phyloP scores from a whole-genome alignment of 2,113 vertebrate species.

The Bubo scandiacus region DNA sequence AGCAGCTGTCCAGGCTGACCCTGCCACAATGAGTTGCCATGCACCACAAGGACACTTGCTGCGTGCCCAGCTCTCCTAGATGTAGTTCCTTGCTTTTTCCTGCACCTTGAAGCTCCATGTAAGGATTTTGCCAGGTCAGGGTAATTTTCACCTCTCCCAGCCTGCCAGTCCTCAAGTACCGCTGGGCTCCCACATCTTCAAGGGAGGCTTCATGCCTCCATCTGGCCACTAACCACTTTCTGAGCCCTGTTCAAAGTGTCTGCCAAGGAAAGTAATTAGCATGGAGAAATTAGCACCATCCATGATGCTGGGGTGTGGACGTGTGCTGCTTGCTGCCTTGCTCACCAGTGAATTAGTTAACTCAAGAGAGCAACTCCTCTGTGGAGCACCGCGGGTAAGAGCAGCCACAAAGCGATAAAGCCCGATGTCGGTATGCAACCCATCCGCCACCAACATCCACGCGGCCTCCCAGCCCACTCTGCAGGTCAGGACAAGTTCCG shows the following conservation, averaged over 20 bases:
- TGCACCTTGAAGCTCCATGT: background rate
- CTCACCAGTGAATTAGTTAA: background rate
- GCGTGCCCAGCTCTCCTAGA: background rate
- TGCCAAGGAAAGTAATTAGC: background rate
- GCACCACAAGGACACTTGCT: background rate
- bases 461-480: background rate
- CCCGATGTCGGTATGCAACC: background rate
- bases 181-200: background rate
- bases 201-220: background rate
- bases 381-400: background rate
- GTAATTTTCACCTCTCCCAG: background rate
- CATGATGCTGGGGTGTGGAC: fast-evolving
- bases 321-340: background rate
- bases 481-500: background rate
- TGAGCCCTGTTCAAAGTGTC: background rate
- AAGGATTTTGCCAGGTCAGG: background rate
- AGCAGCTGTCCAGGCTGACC: background rate
- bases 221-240: background rate
- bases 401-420: background rate
- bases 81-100: background rate
- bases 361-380: background rate
- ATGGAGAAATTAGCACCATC: background rate
- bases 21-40: fast-evolving
- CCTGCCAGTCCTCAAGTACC: background rate
- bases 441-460: background rate